Conservation (phyloP, 2,888 invertebrate genomes). For the Sycophila texana region DNA sequence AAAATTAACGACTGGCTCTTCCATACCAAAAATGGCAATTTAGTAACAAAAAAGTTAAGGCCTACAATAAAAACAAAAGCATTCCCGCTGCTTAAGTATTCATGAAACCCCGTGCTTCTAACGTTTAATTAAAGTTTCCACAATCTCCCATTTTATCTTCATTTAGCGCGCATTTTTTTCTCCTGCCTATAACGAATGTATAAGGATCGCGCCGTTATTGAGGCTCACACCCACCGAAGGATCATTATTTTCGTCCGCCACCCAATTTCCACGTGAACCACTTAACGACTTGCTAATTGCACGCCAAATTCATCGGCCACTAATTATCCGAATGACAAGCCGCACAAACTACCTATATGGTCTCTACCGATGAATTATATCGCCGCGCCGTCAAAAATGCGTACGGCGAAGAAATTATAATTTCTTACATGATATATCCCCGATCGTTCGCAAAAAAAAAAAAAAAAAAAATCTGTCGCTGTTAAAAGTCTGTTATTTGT, state of each 20-base stretch:
- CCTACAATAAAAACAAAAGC: too few relatives aligned
- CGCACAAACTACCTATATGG: conserved; percentile 26
- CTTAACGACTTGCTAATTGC: conserved; percentile 28
- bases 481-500: background rate
- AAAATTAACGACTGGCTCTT: too few relatives aligned
- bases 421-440: too few relatives aligned
- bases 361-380: background rate
- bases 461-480: background rate
- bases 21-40: too few relatives aligned
- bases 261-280: background rate
- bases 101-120: too few relatives aligned
- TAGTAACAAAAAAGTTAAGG: too few relatives aligned
- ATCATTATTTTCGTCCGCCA: background rate
- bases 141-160: background rate
- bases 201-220: too few relatives aligned
- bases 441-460: background rate
- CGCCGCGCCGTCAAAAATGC: background rate
- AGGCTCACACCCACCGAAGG: background rate
- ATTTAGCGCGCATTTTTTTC: too few relatives aligned
- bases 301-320: conserved; percentile 5
- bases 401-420: background rate
- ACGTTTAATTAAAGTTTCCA: too few relatives aligned
- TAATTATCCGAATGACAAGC: conserved; percentile 33
- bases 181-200: too few relatives aligned
- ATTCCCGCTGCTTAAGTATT: too few relatives aligned